Evolutionary conservation across 2,888 invertebrate species (phyloP), one percentile per base, ranked within the genome.

Genomic region (Yponomeuta cagnagella): DNA sequence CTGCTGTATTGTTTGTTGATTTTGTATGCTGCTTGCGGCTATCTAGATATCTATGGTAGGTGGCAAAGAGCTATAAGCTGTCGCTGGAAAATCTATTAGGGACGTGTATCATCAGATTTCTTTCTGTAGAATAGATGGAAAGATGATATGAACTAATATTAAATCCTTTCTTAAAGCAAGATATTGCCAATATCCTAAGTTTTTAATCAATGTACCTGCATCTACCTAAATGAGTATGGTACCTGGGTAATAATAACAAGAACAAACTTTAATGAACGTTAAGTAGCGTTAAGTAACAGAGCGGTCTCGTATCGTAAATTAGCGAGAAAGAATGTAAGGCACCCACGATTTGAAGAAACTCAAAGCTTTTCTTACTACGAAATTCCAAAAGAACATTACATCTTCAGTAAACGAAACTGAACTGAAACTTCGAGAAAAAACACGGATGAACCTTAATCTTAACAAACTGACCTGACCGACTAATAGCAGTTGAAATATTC

Each of bases 1-100:
- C 65, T 65, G 65, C 65, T 31, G 33, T 30, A 65, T 33, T 58
- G 65, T 33, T 65, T 65, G 65, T 65, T 30, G 30, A 10, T 33
- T 65, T 65, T 31, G 65, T 65, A 65, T 65, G 65, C 65, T 30
- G 65, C 33, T 58, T 15, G 52, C 12, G 65, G 30, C 6, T 10
- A 12, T 8, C 30, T 30, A 23, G 23, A 23, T 64, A 10, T 23
- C n/a, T 64, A 64, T 30, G 64, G 64, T 10, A 64, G 52, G 52
- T 52, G 10, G 52, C 15, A 58, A 58, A 15, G 9, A 43, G 43
- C 6, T 15, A 15, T 12, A 58, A 5, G 52, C 15, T 58, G 8
- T 58, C 52, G 15, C 52, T 58, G 52, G 15, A 58, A 15, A 58
- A 58, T 1, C 6, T 12, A 15, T 58, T 15, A 58, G 15, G 15